A percentile compares a stretch with the other conserved stretches of the same genome.
These are phyloP conservation scores for Gortyna flavago DNA, from an alignment of 2,888 invertebrate genomes.

Conservation along the genomic window DNA sequence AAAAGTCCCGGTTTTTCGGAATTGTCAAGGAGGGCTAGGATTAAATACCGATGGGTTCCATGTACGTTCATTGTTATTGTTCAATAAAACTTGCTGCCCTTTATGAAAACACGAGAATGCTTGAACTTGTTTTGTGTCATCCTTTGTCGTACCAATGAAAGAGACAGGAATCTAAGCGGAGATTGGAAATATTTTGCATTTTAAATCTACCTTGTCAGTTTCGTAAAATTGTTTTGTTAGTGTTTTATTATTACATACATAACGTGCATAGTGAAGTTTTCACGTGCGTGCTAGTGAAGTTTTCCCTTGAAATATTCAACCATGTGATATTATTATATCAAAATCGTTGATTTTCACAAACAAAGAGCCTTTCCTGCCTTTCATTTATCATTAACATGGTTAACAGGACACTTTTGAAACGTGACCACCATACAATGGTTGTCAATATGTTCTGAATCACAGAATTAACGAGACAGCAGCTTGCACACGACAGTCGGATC, in stretches of 20 bases:
- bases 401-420: conserved; percentile 36
- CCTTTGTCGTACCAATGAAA: conserved; percentile 27
- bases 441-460: conserved; percentile 55
- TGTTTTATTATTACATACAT: background rate
- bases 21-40: conserved; percentile 23
- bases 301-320: background rate
- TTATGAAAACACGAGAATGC: conserved; percentile 36
- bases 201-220: background rate
- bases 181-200: conserved; percentile 13
- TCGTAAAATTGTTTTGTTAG: background rate
- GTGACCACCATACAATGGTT: conserved; percentile 39
- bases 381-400: conserved; percentile 19
- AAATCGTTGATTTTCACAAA: conserved; percentile 4
- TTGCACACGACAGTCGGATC: conserved; percentile 65
- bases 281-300: no score
- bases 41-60: conserved; percentile 31
- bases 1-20: conserved; percentile 18
- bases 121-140: conserved; percentile 26
- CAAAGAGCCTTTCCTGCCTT: conserved; percentile 20
- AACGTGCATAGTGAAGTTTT: no score
- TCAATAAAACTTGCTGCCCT: conserved; percentile 32
- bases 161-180: conserved; percentile 1
- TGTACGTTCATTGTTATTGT: conserved; percentile 15
- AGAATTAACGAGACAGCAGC: conserved; percentile 63
- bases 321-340: background rate